These are phyloP conservation scores for Acleris laterana DNA, from an alignment of 2,888 invertebrate genomes.

Conservation along the genomic window DNA sequence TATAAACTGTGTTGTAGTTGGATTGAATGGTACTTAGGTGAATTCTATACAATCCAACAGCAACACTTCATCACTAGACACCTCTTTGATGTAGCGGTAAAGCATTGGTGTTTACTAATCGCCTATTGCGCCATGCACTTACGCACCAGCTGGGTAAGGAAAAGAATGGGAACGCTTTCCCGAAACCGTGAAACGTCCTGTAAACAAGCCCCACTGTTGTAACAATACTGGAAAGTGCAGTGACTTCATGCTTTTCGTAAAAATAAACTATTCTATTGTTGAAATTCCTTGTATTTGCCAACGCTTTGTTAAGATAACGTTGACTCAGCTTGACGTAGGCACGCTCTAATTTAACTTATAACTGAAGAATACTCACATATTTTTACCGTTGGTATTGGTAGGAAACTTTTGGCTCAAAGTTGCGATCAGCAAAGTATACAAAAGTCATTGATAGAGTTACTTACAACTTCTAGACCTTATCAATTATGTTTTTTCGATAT, in stretches of 20 bases:
- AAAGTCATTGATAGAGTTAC: too few species aligned
- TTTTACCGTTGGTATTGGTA: not conserved
- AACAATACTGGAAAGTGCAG: conserved; percentile 14
- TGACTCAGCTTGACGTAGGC: not conserved
- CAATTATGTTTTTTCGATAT: too few species aligned
- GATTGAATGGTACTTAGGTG: too few species aligned
- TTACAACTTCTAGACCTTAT: too few species aligned
- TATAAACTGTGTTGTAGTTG: too few species aligned
- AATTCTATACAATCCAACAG: conserved; percentile 53
- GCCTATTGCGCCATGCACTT: conserved; percentile 57
- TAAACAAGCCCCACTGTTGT: conserved; percentile 7
- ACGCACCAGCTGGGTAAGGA: conserved; percentile 51
- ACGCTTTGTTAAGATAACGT: not conserved
- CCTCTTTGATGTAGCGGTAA: conserved; percentile 70
- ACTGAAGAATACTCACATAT: not conserved
- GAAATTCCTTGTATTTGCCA: not conserved
- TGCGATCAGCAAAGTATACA: too few species aligned
- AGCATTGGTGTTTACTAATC: conserved; percentile 67
- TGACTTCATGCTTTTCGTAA: conserved; percentile 7
- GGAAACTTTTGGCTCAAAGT: too few species aligned
- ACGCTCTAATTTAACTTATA: not conserved
- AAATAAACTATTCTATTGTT: not conserved
- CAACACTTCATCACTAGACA: conserved; percentile 60
- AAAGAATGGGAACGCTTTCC: conserved; percentile 55
- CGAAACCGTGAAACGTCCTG: conserved; percentile 29